Evolutionary conservation across 2,113 vertebrate species (phyloP).

Genomic region (Choloepus hoffmanni): DNA sequence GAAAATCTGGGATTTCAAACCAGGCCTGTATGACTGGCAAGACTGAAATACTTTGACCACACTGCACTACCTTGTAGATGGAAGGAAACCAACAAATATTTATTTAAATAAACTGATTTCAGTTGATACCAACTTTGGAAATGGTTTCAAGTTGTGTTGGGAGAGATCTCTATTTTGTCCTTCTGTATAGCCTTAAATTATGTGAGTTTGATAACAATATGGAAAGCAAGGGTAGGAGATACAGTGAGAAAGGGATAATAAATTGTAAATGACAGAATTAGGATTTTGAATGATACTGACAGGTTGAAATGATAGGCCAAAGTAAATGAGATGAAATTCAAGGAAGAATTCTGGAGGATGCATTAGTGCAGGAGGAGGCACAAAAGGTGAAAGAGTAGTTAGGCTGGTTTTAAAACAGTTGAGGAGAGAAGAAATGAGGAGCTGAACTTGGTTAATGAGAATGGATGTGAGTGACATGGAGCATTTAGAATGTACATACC

Average conservation of each 20-base stretch:
- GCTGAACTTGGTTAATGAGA: slow-evolving; percentile 59
- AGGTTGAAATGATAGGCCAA: slow-evolving; percentile 66
- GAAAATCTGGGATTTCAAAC: slow-evolving; percentile 14
- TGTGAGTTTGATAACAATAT: background rate
- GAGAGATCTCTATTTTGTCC: background rate
- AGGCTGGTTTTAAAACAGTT: slow-evolving; percentile 31
- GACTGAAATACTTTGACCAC: background rate
- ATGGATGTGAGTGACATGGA: slow-evolving; percentile 56
- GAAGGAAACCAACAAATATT: background rate
- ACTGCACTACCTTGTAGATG: background rate
- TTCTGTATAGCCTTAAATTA: slow-evolving; percentile 26
- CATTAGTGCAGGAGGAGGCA: background rate
- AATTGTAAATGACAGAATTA: slow-evolving; percentile 56
- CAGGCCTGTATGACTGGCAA: background rate
- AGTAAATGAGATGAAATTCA: slow-evolving; percentile 67
- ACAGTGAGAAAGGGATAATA: background rate
- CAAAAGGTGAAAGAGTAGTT: slow-evolving; percentile 65
- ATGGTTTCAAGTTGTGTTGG: background rate
- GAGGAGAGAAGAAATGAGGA: slow-evolving; percentile 50
- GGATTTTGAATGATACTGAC: slow-evolving; percentile 71
- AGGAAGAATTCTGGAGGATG: slow-evolving; percentile 47
- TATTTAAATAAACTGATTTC: background rate
- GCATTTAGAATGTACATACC: slow-evolving; percentile 51
- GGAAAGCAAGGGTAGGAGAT: background rate
- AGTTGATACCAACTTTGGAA: background rate